A percentile compares a stretch with the other conserved stretches of the same genome.
Evolutionary conservation across 2,888 invertebrate species (phyloP).

Genomic region (Macrosiphum euphorbiae): DNA sequence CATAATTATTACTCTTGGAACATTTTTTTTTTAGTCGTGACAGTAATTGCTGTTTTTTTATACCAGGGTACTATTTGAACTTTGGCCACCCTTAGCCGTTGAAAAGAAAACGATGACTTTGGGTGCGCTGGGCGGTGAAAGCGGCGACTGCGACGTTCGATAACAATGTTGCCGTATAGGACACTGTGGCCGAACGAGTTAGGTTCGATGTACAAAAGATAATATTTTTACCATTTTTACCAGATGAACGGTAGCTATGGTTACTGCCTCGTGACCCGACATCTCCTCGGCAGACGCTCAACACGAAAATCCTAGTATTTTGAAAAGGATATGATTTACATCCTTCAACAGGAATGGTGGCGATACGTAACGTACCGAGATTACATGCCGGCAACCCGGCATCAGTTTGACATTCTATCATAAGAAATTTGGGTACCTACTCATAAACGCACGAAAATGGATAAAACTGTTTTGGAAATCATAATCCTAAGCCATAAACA

Average conservation of each 20-base stretch:
- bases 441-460: neutral
- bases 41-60: neutral
- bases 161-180: neutral
- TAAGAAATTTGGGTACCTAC: neutral
- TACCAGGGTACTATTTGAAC: neutral
- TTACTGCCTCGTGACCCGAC: neutral
- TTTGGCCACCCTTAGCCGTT: neutral
- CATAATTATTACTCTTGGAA: neutral
- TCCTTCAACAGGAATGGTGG: neutral
- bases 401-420: constrained; percentile 24
- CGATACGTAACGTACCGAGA: neutral
- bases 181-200: neutral
- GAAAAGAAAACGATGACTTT: neutral
- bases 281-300: neutral
- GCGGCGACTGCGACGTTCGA: neutral
- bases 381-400: neutral
- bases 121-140: neutral
- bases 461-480: neutral
- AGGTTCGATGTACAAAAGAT: constrained; percentile 21
- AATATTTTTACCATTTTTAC: constrained; percentile 30
- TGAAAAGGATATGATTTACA: constrained; percentile 47
- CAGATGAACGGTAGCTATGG: constrained; percentile 20
- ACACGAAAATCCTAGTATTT: constrained; percentile 44
- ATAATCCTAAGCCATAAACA: neutral
- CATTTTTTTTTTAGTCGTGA: neutral